Evolutionary conservation across 2,797 vertebrate species (phyloP), one percentile per base, ranked within the genome.

Genomic region (Ceryle rudis): DNA sequence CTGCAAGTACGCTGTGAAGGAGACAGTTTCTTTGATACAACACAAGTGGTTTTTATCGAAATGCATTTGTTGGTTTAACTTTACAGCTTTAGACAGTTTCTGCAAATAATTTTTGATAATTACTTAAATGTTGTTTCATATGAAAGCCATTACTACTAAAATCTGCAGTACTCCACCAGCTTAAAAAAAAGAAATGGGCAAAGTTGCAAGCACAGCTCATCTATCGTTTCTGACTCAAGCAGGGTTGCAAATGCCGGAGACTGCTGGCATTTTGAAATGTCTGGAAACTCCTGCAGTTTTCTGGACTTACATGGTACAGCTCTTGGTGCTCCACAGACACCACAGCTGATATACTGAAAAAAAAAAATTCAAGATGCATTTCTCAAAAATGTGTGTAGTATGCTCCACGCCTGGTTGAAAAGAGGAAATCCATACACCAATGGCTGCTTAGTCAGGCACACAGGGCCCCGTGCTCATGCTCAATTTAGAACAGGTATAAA

Each of bases 41-140:
- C 54, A 25, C 78, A 93, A 97, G 80, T 92, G 90, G 1, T 89
- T 95, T 95, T 93, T 81, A 92, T 92, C 10, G 9, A 81, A 86
- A 92, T 95, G 51, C 71, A 77, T 62, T 94, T 96, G 92, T 94
- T 96, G 67, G 88, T 92, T 97, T 89, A 95, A 89, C 44, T 96
- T 95, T 88, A 94, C 58, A 91, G 72, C 55, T 81, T 73, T 88
- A 85, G 44, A 94, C 51, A 46, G 57, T 92, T 96, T 93, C 95
- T 94, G 64, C 47, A 96, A 96, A 97, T 90, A 95, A 95, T 95
- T 96, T 94, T 90, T 97, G 23, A 93, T 97, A 96, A 96, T 89
- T 94, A 92, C 73, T 94, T 88, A 97, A 92, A 95, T 93, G 66
- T 95, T 97, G 81, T 93, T 92, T 97, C 87, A 89, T 95, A 90